Conservation (phyloP, 37 sponge, comb jelly and placozoan genomes). For the Crambe crambe region DNA sequence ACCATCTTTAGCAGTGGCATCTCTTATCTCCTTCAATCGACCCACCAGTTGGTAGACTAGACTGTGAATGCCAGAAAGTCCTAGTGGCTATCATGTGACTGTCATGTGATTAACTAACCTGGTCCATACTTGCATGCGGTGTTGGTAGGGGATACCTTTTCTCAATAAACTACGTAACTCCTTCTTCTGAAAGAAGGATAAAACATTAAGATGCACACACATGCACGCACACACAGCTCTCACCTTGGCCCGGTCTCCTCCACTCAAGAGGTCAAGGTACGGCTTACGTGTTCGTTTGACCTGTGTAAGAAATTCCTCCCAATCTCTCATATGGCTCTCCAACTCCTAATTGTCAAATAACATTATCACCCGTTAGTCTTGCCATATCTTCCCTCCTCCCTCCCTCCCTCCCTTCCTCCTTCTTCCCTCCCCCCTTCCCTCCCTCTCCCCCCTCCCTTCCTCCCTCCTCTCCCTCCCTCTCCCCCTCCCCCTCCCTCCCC, state of each 20-base stretch:
- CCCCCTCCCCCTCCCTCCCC: neutral
- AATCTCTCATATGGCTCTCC: neutral
- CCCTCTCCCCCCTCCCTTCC: neutral
- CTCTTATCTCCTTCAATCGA: slow-evolving; percentile 28
- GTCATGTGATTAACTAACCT: slow-evolving; percentile 27
- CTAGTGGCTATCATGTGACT: neutral
- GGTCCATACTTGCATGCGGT: slow-evolving; percentile 38
- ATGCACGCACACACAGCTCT: neutral
- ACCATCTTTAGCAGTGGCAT: slow-evolving; percentile 12
- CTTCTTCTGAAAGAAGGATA: neutral
- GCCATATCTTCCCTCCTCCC: neutral
- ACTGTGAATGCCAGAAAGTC: slow-evolving; percentile 10
- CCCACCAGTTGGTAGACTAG: slow-evolving; percentile 23
- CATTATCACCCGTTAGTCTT: neutral
- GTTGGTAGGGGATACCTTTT: slow-evolving; percentile 43
- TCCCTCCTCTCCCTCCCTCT: neutral
- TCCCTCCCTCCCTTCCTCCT: neutral
- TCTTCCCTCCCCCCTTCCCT: neutral
- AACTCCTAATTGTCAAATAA: neutral
- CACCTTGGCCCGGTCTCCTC: neutral
- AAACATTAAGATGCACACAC: neutral
- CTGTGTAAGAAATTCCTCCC: slow-evolving; percentile 1
- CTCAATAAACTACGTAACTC: slow-evolving; percentile 32
- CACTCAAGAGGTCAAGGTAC: neutral
- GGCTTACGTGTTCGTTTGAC: neutral